These are phyloP conservation scores for Grammomys surdaster DNA, from an alignment of 2,113 vertebrate species.

Conservation along the genomic window DNA sequence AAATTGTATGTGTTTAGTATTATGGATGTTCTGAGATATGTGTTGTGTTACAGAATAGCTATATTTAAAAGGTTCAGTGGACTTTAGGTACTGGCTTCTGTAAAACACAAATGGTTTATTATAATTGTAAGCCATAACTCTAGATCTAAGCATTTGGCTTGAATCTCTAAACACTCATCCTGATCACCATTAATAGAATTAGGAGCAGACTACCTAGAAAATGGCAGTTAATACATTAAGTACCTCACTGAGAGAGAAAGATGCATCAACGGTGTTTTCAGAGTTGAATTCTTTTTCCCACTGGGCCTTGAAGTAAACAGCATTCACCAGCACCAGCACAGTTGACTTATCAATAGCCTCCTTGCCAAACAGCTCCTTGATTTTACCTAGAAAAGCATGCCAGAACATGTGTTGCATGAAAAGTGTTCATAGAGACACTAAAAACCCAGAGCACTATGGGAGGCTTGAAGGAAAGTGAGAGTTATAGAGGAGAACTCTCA, in stretches of 20 bases:
- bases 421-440: background rate
- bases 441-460: background rate
- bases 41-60: background rate
- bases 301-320: conserved; percentile 96
- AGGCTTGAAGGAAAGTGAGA: fast-evolving
- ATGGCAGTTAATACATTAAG: background rate
- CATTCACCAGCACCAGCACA: conserved; percentile 92
- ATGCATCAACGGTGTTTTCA: conserved; percentile 89
- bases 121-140: background rate
- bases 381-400: conserved; percentile 89
- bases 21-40: background rate
- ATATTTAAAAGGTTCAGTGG: background rate
- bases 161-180: too few relatives aligned
- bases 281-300: conserved; percentile 91
- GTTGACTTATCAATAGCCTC: conserved; percentile 85
- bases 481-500: too few relatives aligned
- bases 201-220: background rate
- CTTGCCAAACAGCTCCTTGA: conserved; percentile 93
- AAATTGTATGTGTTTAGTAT: background rate
- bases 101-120: background rate
- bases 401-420: background rate
- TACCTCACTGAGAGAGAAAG: conserved; percentile 92
- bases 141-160: background rate
- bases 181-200: background rate
- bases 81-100: background rate